These are phyloP conservation scores for Poecile montanus DNA, from an alignment of 2,797 vertebrate genomes.

Conservation along the genomic window DNA sequence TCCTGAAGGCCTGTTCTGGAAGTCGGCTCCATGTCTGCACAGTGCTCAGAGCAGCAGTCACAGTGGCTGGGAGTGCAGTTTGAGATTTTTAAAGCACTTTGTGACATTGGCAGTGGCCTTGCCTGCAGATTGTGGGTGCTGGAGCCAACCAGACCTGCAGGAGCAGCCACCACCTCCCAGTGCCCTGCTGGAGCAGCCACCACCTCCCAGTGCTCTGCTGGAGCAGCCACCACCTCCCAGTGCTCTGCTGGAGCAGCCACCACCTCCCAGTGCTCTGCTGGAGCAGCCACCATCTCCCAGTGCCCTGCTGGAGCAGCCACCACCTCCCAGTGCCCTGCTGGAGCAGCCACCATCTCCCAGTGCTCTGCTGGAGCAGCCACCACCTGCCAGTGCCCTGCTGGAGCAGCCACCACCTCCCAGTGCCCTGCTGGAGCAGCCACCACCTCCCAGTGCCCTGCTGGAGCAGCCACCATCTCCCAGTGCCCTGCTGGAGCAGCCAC, in stretches of 20 bases:
- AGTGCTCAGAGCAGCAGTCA: background rate
- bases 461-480: too few species aligned
- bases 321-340: background rate
- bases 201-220: background rate
- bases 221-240: background rate
- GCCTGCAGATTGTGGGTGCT: background rate
- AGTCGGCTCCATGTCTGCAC: background rate
- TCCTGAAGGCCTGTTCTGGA: background rate
- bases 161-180: background rate
- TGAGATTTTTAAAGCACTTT: too few species aligned
- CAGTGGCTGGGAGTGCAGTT: accelerated
- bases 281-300: background rate
- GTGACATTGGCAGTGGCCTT: background rate
- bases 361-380: background rate
- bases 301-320: background rate
- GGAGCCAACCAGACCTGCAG: background rate
- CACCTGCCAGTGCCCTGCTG: background rate
- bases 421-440: background rate
- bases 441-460: background rate
- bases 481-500: background rate
- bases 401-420: background rate
- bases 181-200: background rate
- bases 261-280: too few species aligned
- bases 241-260: too few species aligned
- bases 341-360: background rate